Conservation (phyloP, 2,797 vertebrate species). For the Buceros bicornis region DNA sequence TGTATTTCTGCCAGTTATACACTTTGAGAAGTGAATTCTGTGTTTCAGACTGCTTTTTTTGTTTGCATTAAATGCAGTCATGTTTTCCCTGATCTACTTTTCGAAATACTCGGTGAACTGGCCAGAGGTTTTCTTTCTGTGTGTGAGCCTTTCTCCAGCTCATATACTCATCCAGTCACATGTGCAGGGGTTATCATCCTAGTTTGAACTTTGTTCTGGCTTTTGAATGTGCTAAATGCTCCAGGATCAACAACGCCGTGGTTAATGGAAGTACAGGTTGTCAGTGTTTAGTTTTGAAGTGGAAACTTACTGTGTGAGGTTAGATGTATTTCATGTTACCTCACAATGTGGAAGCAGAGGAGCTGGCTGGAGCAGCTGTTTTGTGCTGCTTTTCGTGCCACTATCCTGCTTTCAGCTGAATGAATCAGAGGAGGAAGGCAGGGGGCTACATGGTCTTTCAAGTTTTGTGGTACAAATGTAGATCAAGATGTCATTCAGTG, state of each 20-base stretch:
- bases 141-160: background rate
- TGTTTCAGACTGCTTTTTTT: background rate
- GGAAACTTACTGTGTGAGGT: background rate
- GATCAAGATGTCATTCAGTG: background rate
- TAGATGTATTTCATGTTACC: background rate
- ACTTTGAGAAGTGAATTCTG: background rate
- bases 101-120: background rate
- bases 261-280: background rate
- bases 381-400: background rate
- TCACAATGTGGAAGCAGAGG: background rate
- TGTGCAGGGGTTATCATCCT: background rate
- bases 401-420: background rate
- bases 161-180: background rate
- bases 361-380: background rate
- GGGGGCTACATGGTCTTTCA: rapidly evolving
- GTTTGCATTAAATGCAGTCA: background rate
- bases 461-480: background rate
- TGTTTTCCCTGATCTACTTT: background rate
- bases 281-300: background rate
- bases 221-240: slow-evolving; percentile 19
- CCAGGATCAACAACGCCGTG: background rate
- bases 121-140: background rate
- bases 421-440: background rate
- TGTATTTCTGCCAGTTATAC: background rate
- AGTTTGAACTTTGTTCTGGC: slow-evolving; percentile 35